Evolutionary conservation across 2,113 vertebrate genomes (phyloP).

Genomic region (Parus major): DNA sequence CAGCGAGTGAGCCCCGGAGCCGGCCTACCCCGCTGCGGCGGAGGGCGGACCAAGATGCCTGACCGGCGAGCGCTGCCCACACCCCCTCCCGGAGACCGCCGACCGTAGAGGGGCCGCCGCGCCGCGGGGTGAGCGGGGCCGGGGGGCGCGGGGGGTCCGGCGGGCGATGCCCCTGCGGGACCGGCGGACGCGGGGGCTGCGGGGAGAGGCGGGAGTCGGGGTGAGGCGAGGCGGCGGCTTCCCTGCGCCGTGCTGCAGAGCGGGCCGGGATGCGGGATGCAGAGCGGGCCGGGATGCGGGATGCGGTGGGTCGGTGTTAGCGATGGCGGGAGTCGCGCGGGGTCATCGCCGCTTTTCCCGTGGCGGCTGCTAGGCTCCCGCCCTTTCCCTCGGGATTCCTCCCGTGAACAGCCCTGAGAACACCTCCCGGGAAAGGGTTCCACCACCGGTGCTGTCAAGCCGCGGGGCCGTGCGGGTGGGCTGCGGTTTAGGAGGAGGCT

Average conservation of each 20-base stretch:
- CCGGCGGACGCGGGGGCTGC: not conserved
- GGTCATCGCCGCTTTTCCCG: not conserved
- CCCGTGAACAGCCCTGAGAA: not conserved
- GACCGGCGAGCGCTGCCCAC: not conserved
- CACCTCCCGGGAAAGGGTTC: no score
- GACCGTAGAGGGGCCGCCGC: not conserved
- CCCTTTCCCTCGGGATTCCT: not conserved
- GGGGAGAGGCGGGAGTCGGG: not conserved
- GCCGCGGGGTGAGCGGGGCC: not conserved
- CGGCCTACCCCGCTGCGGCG: not conserved
- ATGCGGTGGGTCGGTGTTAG: not conserved
- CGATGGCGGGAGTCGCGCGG: not conserved
- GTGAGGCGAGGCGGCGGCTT: not conserved
- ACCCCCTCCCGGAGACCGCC: not conserved
- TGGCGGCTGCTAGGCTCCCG: not conserved
- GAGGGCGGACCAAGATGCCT: not conserved
- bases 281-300: not conserved
- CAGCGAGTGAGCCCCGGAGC: not conserved
- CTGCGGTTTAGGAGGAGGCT: not conserved
- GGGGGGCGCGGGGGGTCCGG: no score
- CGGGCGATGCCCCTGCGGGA: not conserved
- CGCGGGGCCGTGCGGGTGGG: not conserved
- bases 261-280: not conserved
- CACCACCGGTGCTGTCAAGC: no score
- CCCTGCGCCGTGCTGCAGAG: not conserved